Percentiles rank a stretch among this genome's conserved stretches.
Conservation (phyloP, 1,140 invertebrate species). For the Drosophila bocki region DNA sequence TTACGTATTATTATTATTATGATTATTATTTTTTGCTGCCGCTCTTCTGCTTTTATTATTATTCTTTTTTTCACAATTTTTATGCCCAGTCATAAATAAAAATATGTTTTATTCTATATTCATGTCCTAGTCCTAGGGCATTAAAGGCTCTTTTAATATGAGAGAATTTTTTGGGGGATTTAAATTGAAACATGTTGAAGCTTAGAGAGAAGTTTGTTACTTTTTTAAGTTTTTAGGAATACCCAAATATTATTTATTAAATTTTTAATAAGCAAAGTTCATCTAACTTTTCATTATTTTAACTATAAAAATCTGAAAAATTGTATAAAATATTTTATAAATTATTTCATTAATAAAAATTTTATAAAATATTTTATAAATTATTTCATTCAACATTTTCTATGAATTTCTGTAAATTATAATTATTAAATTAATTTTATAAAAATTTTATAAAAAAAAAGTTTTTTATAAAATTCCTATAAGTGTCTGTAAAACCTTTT, state of each 20-base stretch:
- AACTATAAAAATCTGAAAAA: too few species aligned
- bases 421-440: neutral
- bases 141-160: conserved; percentile 36
- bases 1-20: conserved; percentile 69
- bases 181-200: conserved; percentile 9
- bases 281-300: too few species aligned
- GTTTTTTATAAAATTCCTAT: neutral
- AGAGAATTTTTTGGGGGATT: neutral
- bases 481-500: neutral
- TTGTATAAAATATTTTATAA: too few species aligned
- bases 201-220: neutral
- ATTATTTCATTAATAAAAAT: too few species aligned
- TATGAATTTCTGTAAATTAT: too few species aligned
- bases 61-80: conserved; percentile 23
- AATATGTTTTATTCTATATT: conserved; percentile 71
- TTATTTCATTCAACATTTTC: too few species aligned
- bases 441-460: too few species aligned
- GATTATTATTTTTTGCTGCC: conserved; percentile 25
- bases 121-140: conserved; percentile 42
- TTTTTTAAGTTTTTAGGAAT: too few species aligned
- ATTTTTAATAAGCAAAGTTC: too few species aligned
- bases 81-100: conserved; percentile 76
- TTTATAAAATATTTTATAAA: too few species aligned
- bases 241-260: too few species aligned
- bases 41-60: conserved; percentile 26